Conservation (phyloP, 2,888 invertebrate genomes). For the Melanotus villosus region DNA sequence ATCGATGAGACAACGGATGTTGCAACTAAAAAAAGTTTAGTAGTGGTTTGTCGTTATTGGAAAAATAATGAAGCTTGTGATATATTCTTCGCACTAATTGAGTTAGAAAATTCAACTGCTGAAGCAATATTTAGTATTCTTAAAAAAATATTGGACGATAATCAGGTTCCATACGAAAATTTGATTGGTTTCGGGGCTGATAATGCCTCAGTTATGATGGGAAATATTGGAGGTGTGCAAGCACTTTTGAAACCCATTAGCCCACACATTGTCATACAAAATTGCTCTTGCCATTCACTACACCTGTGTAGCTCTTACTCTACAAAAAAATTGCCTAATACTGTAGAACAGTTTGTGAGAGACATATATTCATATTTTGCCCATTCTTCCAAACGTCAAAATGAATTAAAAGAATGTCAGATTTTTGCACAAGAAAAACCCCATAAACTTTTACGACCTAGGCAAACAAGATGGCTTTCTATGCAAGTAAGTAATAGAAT, state of each 20-base stretch:
- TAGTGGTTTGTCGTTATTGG: no score
- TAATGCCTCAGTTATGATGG: slow-evolving; percentile 43
- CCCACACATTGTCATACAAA: slow-evolving; percentile 24
- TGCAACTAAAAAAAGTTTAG: no score
- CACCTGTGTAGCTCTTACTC: no score
- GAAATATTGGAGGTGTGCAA: slow-evolving; percentile 37
- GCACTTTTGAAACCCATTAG: slow-evolving; percentile 22
- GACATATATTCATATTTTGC: slow-evolving; percentile 37
- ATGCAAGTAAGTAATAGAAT: slow-evolving; percentile 29
- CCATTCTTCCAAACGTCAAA: slow-evolving; percentile 30
- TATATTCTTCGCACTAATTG: no score
- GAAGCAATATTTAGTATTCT: not conserved
- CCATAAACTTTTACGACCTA: slow-evolving; percentile 34
- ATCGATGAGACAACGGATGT: no score
- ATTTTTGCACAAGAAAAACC: slow-evolving; percentile 34
- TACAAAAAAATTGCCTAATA: no score
- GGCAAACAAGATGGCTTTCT: slow-evolving; percentile 48
- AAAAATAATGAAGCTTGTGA: no score
- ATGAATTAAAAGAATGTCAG: slow-evolving; percentile 40
- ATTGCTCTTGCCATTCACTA: no score
- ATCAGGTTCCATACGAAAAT: not conserved
- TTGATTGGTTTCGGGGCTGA: slow-evolving; percentile 22
- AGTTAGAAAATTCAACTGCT: no score
- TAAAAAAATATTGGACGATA: not conserved
- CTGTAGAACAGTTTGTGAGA: slow-evolving; percentile 1